Percentiles rank a stretch among this genome's conserved stretches.
Evolutionary conservation across 2,888 invertebrate species (phyloP).

Genomic region (Polylopha cassiicola): DNA sequence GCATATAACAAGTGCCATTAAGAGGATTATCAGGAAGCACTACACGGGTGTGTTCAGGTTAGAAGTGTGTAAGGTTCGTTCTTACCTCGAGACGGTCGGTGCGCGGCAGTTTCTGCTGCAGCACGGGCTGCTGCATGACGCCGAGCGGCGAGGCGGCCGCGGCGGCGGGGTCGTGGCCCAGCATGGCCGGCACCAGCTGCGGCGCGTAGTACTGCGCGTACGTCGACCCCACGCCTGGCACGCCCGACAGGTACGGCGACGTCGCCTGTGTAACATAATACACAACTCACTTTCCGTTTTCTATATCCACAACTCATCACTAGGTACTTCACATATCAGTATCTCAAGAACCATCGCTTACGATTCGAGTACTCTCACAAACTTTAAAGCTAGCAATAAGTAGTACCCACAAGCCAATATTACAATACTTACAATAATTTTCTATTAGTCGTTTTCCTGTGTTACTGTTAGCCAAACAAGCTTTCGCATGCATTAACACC

Average conservation of each 20-base stretch:
- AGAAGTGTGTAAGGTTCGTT: slow-evolving; percentile 43
- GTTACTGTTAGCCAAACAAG: slow-evolving; percentile 54
- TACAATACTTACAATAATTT: slow-evolving; percentile 10
- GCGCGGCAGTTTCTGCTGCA: slow-evolving; percentile 96
- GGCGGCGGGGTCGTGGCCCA: slow-evolving; percentile 90
- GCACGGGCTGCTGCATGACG: slow-evolving; percentile 90
- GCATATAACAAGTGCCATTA: slow-evolving; percentile 49
- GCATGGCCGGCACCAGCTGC: slow-evolving; percentile 92
- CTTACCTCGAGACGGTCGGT: slow-evolving; percentile 98
- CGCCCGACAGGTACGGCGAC: slow-evolving; percentile 94
- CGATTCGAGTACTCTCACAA: slow-evolving; percentile 14
- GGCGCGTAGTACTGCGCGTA: slow-evolving; percentile 95
- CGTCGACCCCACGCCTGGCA: slow-evolving; percentile 92
- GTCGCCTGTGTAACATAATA: slow-evolving; percentile 81
- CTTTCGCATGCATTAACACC: slow-evolving; percentile 56
- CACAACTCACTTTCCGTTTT: slow-evolving; percentile 5
- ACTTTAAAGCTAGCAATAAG: slow-evolving; percentile 18
- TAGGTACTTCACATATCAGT: slow-evolving; percentile 9
- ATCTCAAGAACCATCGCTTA: slow-evolving; percentile 7
- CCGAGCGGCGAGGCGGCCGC: slow-evolving; percentile 88
- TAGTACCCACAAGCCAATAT: slow-evolving; percentile 18
- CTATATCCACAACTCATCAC: slow-evolving; percentile 23
- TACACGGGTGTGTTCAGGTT: slow-evolving; percentile 41
- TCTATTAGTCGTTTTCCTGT: slow-evolving; percentile 19
- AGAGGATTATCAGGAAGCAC: slow-evolving; percentile 59